phyloP scores from a whole-genome alignment of 2,797 vertebrate genomes.

The Enteromius fasciolatus region DNA sequence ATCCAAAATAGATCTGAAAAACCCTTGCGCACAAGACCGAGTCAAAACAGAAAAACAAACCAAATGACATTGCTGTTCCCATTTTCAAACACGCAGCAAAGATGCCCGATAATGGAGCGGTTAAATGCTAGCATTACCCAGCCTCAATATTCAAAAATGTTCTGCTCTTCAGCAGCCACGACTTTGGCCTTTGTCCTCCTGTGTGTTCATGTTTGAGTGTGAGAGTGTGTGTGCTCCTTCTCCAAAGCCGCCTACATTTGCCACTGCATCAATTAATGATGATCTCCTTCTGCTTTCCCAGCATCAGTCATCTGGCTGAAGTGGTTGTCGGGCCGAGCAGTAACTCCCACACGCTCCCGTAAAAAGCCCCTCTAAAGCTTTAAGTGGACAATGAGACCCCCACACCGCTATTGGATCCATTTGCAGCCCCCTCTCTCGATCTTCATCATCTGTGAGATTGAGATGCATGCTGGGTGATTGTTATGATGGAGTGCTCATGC shows the following conservation, averaged over 20 bases:
- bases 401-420: conserved; percentile 53
- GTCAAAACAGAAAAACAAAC: conserved; percentile 39
- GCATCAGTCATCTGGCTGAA: conserved; percentile 64
- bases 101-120: conserved; percentile 37
- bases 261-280: conserved; percentile 66
- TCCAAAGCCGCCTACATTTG: conserved; percentile 64
- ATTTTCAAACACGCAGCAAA: conserved; percentile 6
- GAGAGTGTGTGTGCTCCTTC: conserved; percentile 29
- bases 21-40: not conserved
- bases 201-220: conserved; percentile 41
- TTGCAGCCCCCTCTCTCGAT: conserved; percentile 26
- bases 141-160: conserved; percentile 40
- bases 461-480: conserved; percentile 24
- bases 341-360: conserved; percentile 57
- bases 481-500: conserved; percentile 16
- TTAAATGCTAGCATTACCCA: conserved; percentile 25
- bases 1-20: conserved; percentile 11
- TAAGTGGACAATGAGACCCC: conserved; percentile 60
- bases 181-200: conserved; percentile 55
- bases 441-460: conserved; percentile 47
- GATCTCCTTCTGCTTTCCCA: conserved; percentile 62
- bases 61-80: conserved; percentile 28
- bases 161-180: conserved; percentile 54
- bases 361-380: conserved; percentile 57
- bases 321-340: conserved; percentile 58